Evolutionary conservation across 1,140 invertebrate genomes (phyloP).

Genomic region (Drosophila kohkoa): DNA sequence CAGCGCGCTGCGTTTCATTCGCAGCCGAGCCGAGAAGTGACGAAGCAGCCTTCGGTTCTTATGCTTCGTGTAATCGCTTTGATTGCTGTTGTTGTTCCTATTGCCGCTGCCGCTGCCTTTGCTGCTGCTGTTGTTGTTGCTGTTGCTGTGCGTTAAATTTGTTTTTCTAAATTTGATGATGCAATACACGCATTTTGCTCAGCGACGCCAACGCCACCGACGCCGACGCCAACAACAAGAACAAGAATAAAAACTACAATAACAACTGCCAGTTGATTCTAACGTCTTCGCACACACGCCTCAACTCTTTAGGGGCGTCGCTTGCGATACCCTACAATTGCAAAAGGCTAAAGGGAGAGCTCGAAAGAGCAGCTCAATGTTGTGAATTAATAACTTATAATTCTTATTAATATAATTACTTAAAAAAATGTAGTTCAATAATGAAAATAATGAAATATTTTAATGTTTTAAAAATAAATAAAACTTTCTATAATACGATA

Average conservation of each 20-base stretch:
- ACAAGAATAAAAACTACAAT: slow-evolving; percentile 23
- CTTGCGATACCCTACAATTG: slow-evolving; percentile 10
- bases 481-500: too few relatives aligned
- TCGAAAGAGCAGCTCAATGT: too few relatives aligned
- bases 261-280: slow-evolving; percentile 21
- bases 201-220: slow-evolving; percentile 35
- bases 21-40: slow-evolving; percentile 30
- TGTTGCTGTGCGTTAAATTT: slow-evolving; percentile 56
- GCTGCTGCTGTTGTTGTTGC: slow-evolving; percentile 1
- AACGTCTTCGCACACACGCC: slow-evolving; percentile 21
- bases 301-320: slow-evolving; percentile 18
- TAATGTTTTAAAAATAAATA: too few relatives aligned
- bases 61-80: slow-evolving; percentile 45
- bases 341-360: background rate
- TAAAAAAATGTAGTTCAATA: too few relatives aligned
- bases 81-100: slow-evolving; percentile 25
- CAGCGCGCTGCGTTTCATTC: slow-evolving; percentile 49
- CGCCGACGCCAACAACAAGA: slow-evolving; percentile 16
- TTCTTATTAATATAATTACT: too few relatives aligned
- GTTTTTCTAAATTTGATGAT: slow-evolving; percentile 82
- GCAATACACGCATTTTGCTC: slow-evolving; percentile 77
- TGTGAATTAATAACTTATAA: too few relatives aligned
- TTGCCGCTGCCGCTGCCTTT: slow-evolving; percentile 16
- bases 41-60: slow-evolving; percentile 48
- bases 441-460: too few relatives aligned